Conservation (phyloP, 2,797 vertebrate species). For the Cichlasoma orientale region DNA sequence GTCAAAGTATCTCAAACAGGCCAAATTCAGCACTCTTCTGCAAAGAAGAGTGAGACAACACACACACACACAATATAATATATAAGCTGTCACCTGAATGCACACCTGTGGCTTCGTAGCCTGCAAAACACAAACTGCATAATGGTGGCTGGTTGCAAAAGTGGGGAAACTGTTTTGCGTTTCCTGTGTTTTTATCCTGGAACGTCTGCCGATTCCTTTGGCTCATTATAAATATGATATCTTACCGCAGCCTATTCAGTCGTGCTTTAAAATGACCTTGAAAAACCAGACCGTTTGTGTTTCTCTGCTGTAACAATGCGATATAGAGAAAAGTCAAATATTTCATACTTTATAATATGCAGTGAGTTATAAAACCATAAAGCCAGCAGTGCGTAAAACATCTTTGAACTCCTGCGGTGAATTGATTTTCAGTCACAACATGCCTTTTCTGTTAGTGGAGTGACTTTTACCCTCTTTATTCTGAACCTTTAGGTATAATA, state of each 20-base stretch:
- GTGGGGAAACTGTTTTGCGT: not conserved
- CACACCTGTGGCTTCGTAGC: conserved; percentile 25
- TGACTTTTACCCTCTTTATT: conserved; percentile 49
- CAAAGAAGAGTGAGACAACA: not conserved
- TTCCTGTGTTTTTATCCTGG: conserved; percentile 2
- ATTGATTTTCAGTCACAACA: conserved; percentile 75
- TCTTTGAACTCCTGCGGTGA: conserved; percentile 60
- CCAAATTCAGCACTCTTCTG: no score
- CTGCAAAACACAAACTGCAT: conserved; percentile 7
- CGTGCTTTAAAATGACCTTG: not conserved
- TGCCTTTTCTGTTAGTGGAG: conserved; percentile 60
- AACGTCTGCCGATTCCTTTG: not conserved
- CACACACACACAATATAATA: not conserved
- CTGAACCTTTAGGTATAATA: conserved; percentile 31
- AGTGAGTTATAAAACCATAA: conserved; percentile 57
- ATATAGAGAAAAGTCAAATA: conserved; percentile 18
- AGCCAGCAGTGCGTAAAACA: conserved; percentile 61
- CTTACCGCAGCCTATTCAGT: not conserved
- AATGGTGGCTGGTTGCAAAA: conserved; percentile 26
- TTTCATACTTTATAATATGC: conserved; percentile 41
- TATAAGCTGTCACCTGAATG: not conserved
- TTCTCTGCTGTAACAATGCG: not conserved
- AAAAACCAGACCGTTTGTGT: conserved; percentile 8
- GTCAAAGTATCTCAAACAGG: no score
- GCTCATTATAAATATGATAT: conserved; percentile 1